A percentile compares a stretch with the other conserved stretches of the same genome.
These are phyloP conservation scores for Elaphurus davidianus DNA, from an alignment of 2,113 vertebrate genomes.

Conservation along the genomic window DNA sequence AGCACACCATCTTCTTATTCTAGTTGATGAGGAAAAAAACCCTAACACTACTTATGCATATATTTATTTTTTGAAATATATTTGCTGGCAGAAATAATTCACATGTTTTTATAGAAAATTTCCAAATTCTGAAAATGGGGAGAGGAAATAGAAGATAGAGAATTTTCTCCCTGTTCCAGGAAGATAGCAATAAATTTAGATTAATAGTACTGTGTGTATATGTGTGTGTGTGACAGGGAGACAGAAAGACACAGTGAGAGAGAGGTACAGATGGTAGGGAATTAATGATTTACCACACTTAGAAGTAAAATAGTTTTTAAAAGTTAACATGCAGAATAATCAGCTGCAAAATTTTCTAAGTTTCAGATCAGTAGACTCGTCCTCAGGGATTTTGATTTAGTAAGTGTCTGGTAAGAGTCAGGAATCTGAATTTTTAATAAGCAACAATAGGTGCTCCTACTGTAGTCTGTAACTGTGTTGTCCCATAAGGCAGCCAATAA, in stretches of 20 bases:
- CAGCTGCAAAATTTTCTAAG: not conserved
- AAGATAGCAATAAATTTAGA: not conserved
- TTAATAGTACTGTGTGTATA: not conserved
- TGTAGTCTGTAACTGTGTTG: not conserved
- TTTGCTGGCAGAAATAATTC: constrained; percentile 38
- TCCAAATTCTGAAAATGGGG: constrained; percentile 64
- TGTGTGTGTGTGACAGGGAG: not conserved
- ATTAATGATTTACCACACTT: not conserved
- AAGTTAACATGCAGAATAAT: not conserved
- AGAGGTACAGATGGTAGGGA: not conserved
- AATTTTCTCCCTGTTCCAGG: not conserved
- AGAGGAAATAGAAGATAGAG: not conserved
- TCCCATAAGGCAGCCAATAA: not conserved
- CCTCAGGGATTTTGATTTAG: not conserved
- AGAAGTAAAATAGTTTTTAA: not conserved
- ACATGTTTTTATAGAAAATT: constrained; percentile 7
- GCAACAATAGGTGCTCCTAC: not conserved
- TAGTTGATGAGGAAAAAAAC: not conserved
- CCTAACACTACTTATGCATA: not conserved
- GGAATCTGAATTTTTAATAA: not conserved
- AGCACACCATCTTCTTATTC: not conserved
- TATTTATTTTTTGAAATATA: not conserved
- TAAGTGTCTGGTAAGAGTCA: not conserved
- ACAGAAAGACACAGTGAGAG: not conserved
- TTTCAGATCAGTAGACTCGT: not conserved